Base-by-base conservation (phyloP, 1,140 invertebrate species). In the Condylostylus longicornis region DNA sequence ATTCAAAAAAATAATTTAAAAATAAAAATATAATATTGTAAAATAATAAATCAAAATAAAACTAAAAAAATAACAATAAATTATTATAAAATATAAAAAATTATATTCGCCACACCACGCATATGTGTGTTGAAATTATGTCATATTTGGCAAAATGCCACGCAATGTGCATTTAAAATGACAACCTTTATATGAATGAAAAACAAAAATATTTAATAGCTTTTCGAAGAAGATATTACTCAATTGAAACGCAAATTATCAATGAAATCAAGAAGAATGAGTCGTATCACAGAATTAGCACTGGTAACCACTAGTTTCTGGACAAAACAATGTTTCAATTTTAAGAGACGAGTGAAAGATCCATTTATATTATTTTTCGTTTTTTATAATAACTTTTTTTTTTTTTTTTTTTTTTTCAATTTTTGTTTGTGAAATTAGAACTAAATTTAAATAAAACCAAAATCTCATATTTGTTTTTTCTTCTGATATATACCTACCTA, bases 141-240 rank as follows among this genome's bases (percentile, higher is more conserved):
- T n/a, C n/a, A n/a, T n/a, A n/a, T n/a, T n/a, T n/a, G n/a, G 6
- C 6, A 23, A 23, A 23, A 23, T 23, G 12, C 6, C 6, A 23
- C 12, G 6, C 22, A 7, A 23, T 12, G 22, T 6, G 6, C 22
- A 12, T 7, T 12, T 12, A 23, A 23, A 23, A 7, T 23, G 6
- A 23, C 12, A 23, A 6, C 6, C 6, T 7, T 7, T 23, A 23
- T 12, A 23, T 12, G 12, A 7, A 23, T 23, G 6, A 12, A 7
- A 29, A 29, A n/a, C 25, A 40, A 29, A 18, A 37, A 33, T 29
- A 22, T 31, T n/a, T 22, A 47, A 46, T 70, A 82, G 76, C 65
- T 85, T 47, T 86, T 80, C 77, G 80, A 86, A 71, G 79, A 82
- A 70, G 80, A 86, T 63, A 82, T 85, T 61, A 73, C 74, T 54